Evolutionary conservation across 1,140 invertebrate species (phyloP).

Genomic region (Parasteatoda tepidariorum): DNA sequence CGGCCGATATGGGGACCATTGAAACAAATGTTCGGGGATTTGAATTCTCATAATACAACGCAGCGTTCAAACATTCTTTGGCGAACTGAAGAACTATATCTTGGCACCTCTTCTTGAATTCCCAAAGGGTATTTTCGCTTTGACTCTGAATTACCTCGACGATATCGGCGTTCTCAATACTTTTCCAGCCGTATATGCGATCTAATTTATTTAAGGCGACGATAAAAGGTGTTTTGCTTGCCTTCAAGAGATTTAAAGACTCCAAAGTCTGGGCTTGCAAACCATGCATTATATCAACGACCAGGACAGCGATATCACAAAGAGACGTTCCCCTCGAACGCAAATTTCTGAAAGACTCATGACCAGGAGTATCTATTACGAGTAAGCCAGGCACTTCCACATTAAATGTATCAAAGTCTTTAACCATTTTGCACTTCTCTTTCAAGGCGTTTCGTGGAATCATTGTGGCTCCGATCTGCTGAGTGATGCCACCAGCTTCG

Average conservation of each 20-base stretch:
- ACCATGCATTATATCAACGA: conserved; percentile 99
- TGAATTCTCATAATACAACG: conserved; percentile 95
- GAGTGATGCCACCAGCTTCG: conserved; percentile 99
- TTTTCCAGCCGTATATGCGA: conserved; percentile 92
- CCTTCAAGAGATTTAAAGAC: conserved; percentile 94
- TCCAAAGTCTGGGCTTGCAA: conserved; percentile 99
- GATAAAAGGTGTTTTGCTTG: conserved; percentile 96
- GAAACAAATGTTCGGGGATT: conserved; percentile 93
- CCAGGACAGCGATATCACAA: conserved; percentile 99
- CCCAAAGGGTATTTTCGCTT: conserved; percentile 85
- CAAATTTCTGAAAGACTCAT: conserved; percentile 99
- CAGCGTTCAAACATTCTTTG: conserved; percentile 93
- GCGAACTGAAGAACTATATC: conserved; percentile 93
- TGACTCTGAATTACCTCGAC: conserved; percentile 89
- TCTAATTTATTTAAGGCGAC: conserved; percentile 96
- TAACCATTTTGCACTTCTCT: conserved; percentile 94
- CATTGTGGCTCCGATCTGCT: conserved; percentile 99
- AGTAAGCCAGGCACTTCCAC: conserved; percentile 95
- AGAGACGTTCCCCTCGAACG: conserved; percentile 96
- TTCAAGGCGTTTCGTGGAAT: conserved; percentile 95
- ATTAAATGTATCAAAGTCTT: conserved; percentile 79
- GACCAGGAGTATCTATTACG: conserved; percentile 99
- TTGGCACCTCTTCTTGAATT: conserved; percentile 92
- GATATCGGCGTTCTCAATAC: conserved; percentile 88
- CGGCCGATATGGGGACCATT: conserved; percentile 96